Evolutionary conservation across 2,113 vertebrate species (phyloP).

Genomic region (Microcebus griseorufus): DNA sequence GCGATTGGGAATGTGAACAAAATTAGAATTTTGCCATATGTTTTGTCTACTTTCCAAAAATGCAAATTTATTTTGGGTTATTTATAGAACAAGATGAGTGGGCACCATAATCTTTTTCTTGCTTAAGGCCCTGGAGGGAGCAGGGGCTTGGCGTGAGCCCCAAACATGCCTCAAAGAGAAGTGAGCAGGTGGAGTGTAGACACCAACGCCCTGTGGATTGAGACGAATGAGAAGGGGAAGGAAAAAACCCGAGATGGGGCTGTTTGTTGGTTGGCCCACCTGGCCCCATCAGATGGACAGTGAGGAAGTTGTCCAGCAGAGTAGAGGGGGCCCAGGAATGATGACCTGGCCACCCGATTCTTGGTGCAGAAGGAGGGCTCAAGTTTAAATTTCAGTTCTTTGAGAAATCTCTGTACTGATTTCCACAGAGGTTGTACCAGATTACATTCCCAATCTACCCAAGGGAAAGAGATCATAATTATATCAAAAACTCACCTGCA

Average conservation of each 20-base stretch:
- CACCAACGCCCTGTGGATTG: neutral
- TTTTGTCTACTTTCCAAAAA: conserved; percentile 35
- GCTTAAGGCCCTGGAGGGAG: neutral
- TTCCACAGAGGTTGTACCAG: no score
- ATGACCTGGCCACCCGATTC: neutral
- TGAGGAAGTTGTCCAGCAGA: neutral
- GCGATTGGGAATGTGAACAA: neutral
- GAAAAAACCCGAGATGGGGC: neutral
- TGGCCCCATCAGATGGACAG: neutral
- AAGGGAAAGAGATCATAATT: no score
- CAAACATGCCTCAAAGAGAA: neutral
- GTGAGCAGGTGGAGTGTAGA: neutral
- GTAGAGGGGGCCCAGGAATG: fast-evolving
- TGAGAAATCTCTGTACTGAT: no score
- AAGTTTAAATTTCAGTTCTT: no score
- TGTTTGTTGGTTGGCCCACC: neutral
- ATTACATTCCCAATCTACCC: neutral
- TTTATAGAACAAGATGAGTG: conserved; percentile 5
- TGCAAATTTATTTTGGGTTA: conserved; percentile 60
- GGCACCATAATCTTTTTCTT: neutral
- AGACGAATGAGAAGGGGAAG: neutral
- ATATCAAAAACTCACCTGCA: no score
- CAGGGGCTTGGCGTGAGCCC: neutral
- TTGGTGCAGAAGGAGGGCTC: neutral
- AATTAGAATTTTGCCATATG: conserved; percentile 5